Base-by-base conservation (phyloP, 2,888 invertebrate genomes). In the Plusia festucae region DNA sequence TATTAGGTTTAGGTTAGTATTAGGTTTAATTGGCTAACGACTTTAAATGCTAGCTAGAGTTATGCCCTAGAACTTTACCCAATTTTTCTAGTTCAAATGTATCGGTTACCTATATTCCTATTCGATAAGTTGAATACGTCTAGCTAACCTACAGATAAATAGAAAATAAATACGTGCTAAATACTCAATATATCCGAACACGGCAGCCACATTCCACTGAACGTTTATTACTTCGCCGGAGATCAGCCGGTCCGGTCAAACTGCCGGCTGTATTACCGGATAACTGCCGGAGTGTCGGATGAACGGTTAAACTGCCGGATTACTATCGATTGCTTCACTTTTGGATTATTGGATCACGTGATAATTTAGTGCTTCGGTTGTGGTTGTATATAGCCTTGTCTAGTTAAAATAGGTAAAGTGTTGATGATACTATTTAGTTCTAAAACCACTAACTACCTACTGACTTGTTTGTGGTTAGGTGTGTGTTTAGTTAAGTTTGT, bases 321-420 rank as follows among this genome's bases (percentile, higher is more conserved):
- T 65, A 57, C 70, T 73, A 76, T 76, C 68, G 68, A 75, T 75
- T 60, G 77, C 55, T 65, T 58, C 68, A 68, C 30, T 76, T 76
- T 61, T 60, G 74, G 73, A 68, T 72, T 75, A 76, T 53, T 24
- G 56, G 55, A 66, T 71, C 57, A 66, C 27, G 66, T 76, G 76
- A 51, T 70, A 75, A 75, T 75, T 70, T 74, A 69, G 18, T 18
- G 46, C 11, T 49, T 40, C 20, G 46, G 18, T 18, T 30, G 1
- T 27, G 30, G 46, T 16, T 0, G 16, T 46, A 16, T 49, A 11
- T 18, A 20, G 18, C 20, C 11, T 20, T 16, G 18, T 6, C 20
- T 49, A 49, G 18, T 30, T 30, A 9, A 30, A 30, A 2, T 30
- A 9, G 30, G 9, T 8, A 27, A 27, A 8, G 5, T n/a, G n/a